Conservation (phyloP, 2,797 vertebrate species). For the Neomorphus geoffroyi region DNA sequence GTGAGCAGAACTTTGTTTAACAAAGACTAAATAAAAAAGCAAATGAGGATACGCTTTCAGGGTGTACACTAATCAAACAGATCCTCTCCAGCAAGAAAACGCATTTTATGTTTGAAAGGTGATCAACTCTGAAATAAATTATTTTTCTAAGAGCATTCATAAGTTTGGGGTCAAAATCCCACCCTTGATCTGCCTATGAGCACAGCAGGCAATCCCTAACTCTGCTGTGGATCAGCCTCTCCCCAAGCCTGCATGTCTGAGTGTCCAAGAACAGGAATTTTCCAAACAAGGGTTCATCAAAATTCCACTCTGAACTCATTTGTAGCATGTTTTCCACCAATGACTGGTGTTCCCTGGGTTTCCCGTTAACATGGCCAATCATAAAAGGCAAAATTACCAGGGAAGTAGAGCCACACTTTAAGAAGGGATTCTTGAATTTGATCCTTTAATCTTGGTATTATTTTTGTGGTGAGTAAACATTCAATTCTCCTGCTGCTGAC, state of each 20-base stretch:
- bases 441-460: not conserved
- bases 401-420: not conserved
- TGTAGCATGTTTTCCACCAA: not conserved
- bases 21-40: not conserved
- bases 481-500: not conserved
- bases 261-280: not conserved
- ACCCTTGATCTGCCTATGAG: not conserved
- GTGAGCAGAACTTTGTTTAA: not conserved
- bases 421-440: not conserved
- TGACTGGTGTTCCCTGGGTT: not conserved
- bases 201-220: not conserved
- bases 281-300: not conserved
- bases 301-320: not conserved
- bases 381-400: not conserved
- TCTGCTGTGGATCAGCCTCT: not conserved
- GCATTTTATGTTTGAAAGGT: not conserved
- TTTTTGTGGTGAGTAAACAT: not conserved
- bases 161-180: not conserved
- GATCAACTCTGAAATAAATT: not conserved
- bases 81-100: not conserved
- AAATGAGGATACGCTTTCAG: not conserved
- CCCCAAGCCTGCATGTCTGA: not conserved
- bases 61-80: not conserved
- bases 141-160: not conserved
- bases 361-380: not conserved